Base-by-base conservation (phyloP, 2,113 vertebrate genomes). In the Choloepus hoffmanni region DNA sequence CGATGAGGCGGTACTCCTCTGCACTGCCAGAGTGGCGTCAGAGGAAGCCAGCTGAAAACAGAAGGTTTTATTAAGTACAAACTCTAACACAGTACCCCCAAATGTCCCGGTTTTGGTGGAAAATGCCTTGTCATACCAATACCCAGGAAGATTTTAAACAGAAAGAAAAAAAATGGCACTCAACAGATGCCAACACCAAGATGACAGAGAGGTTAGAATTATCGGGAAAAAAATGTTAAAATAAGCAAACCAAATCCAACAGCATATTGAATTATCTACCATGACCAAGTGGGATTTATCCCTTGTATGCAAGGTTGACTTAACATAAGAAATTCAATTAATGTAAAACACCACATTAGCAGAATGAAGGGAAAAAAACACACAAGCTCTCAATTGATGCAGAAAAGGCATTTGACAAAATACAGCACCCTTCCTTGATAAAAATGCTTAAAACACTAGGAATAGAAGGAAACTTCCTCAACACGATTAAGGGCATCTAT, bases 1-100 rank as follows among this genome's bases (percentile, higher is more conserved):
- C 60, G 21, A 19, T 6, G 0, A 55, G n/a, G 23, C 16, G 0
- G 14, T 0, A 14, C 28, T 12, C 12, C 40, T 33, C 30, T 23
- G 36, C 4, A 2, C 26, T 3, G 0, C 11, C 3, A 2, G 55
- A 78, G 53, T 68, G 23, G 55, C 9, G n/a, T n/a, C 26, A 36
- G 48, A 96, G 45, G 72, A 60, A 15, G 24, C 33, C 65, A 24
- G 33, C 10, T 26, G 1, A 5, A 40, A 45, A 63, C 26, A 43
- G 83, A 48, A 85, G 36, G 9, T 4, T 10, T 26, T 18, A 30
- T 60, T 40, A 81, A 85, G 82, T 65, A 28, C 89, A 43, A 28
- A 58, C 33, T 62, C 65, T 85, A 45, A 28, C 14, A 45, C 50
- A 73, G 26, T 24, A 48, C 40, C 70, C 45, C 48, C 6, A 55